Base-by-base conservation (phyloP, 1,140 invertebrate species). In the Cryptotermes secundus region DNA sequence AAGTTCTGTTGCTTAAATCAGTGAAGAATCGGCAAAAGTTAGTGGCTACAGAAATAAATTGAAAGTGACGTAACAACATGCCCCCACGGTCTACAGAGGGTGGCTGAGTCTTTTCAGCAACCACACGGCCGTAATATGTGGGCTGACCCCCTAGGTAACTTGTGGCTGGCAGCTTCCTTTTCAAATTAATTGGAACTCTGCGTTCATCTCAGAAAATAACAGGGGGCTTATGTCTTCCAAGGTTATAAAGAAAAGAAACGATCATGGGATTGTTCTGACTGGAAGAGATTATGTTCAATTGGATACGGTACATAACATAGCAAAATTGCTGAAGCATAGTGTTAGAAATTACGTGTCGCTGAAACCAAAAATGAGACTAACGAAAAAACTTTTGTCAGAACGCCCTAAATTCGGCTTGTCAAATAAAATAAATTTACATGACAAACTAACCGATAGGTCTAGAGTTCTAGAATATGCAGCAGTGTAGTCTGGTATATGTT, bases 161-260 rank as follows among this genome's bases (percentile, higher is more conserved):
- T 19, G 59, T 0, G 59, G 59, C 26, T 31, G 53, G 53, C 53
- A 72, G 59, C 59, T 72, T 72, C 59, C 59, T 31, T 85, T 85
- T 85, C 86, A 85, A 86, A 86, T 86, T 86, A 86, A 86, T 86
- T 82, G 84, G 85, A 86, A 85, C 83, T 84, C 72, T 59, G 79
- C 1, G 53, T 72, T 72, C 59, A n/a, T 72, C 12, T 72, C 1
- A 85, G 85, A 85, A 86, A 86, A 86, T 86, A 86, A 86, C 81
- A 85, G 86, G 86, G 83, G 84, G 59, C 59, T 72, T 72, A n/a
- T 31, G 59, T 26, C 59, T 72, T 72, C 7, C n/a, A n/a, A 31
- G 59, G 59, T 72, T 72, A n/a, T 72, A 14, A 72, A n/a, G 26
- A 72, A 72, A 31, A 14, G 59, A 31, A 72, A 72, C 6, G 26